Base-by-base conservation (phyloP, 1,140 invertebrate genomes). In the Bombus confusus region DNA sequence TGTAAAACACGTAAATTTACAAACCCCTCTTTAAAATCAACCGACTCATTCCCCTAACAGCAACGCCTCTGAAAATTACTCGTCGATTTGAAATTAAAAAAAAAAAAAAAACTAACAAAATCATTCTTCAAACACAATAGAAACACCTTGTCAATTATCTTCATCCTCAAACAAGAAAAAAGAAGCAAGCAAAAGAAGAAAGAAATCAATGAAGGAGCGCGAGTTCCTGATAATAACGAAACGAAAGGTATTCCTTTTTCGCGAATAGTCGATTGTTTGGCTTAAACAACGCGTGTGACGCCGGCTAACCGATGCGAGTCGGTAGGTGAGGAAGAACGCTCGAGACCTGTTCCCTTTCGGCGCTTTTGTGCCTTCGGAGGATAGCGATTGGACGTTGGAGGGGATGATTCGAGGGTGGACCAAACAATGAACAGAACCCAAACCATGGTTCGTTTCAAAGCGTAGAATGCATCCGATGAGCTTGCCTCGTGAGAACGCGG, bases 391-490 rank as follows among this genome's bases (percentile, higher is more conserved):
- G 43, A 47, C 13, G 22, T 22, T 47, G 22, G 3, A 62, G 28
- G 59, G 71, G 15, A 34, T 12, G 39, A 43, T 22, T 28, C 34
- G 25, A n/a, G 25, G 86, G 39, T 66, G 66, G 78, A 34, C 80
- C 69, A 81, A 88, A 89, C 88, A 89, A 89, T 89, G 88, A 89
- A 59, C 74, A 75, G 15, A 74, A 41, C 78, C 73, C 66, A 62
- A 74, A 64, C 47, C 77, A 83, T 85, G 72, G 81, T 72, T 78
- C 77, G 83, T 88, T 86, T 88, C 74, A 88, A 89, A 88, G 88
- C 83, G 25, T 31, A 77, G 86, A 89, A 89, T 86, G 86, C 87
- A 88, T 88, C 83, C 83, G 74, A 81, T 59, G 87, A 74, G 79
- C 76, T 78, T 59, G 59, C 68, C 74, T 75, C 78, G 68, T 79